Evolutionary conservation across 2,113 vertebrate species (phyloP).

Genomic region (Raja brachyura): DNA sequence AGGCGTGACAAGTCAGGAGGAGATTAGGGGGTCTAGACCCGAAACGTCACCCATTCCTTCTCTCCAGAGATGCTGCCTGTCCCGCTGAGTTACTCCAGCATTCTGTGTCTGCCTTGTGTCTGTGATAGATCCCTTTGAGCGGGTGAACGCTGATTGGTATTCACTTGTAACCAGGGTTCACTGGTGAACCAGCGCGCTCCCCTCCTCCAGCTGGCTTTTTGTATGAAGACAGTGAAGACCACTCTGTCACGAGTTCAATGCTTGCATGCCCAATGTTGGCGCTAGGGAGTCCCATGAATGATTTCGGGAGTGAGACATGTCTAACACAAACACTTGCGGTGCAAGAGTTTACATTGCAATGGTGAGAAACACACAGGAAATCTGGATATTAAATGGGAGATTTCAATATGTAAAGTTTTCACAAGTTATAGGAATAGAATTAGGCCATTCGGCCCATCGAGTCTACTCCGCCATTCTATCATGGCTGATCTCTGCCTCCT

Average conservation of each 20-base stretch:
- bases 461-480: too few species aligned
- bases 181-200: not conserved
- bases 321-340: too few species aligned
- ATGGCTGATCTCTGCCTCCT: too few species aligned
- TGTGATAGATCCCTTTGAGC: too few species aligned
- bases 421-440: not conserved
- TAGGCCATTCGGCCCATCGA: too few species aligned
- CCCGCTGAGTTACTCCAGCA: too few species aligned
- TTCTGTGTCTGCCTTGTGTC: too few species aligned
- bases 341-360: not conserved
- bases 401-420: not conserved
- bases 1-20: not conserved
- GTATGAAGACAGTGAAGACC: not conserved
- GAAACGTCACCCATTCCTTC: too few species aligned
- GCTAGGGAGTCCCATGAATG: not conserved
- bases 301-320: too few species aligned
- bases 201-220: not conserved
- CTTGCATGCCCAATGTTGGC: not conserved
- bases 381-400: not conserved
- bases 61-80: too few species aligned
- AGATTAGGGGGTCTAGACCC: too few species aligned
- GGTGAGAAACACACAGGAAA: not conserved
- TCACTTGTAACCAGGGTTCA: not conserved
- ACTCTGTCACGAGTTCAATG: not conserved
- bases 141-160: not conserved